These are phyloP conservation scores for Nannoperca obscura DNA, from an alignment of 2,797 vertebrate species.

Conservation along the genomic window DNA sequence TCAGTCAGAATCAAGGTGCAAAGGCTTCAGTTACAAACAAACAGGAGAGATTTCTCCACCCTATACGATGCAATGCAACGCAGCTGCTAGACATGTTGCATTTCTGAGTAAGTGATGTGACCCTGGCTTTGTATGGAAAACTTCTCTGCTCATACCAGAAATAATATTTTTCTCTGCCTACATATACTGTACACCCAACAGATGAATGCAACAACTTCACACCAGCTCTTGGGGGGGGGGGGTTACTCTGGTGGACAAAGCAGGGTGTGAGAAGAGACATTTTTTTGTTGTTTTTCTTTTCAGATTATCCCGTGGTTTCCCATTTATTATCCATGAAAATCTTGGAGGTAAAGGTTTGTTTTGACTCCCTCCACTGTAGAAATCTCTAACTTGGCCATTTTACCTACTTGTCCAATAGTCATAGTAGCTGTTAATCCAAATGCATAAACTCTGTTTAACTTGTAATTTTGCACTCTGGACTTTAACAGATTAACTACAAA, in stretches of 20 bases:
- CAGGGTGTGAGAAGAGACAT: background rate
- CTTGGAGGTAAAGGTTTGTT: background rate
- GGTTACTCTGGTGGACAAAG: background rate
- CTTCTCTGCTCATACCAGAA: background rate
- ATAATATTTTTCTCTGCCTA: conserved; percentile 26
- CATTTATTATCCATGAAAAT: too few relatives aligned
- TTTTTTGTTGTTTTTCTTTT: background rate
- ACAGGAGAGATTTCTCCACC: background rate
- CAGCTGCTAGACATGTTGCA: conserved; percentile 6
- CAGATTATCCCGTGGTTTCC: too few relatives aligned
- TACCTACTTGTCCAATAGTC: too few relatives aligned
- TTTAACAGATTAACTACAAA: background rate
- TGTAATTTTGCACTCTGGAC: background rate
- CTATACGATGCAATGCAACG: conserved; percentile 2
- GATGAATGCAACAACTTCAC: conserved; percentile 24
- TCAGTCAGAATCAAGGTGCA: background rate
- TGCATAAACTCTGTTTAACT: background rate
- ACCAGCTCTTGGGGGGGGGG: background rate
- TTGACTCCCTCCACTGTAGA: background rate
- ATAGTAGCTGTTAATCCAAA: background rate
- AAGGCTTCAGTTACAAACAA: background rate
- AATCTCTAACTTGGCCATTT: too few relatives aligned
- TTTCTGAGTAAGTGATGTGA: conserved; percentile 9
- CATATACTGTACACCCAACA: conserved; percentile 18
- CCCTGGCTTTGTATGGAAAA: conserved; percentile 9